These are phyloP conservation scores for Mellivora capensis DNA, from an alignment of 2,113 vertebrate genomes.

Conservation along the genomic window DNA sequence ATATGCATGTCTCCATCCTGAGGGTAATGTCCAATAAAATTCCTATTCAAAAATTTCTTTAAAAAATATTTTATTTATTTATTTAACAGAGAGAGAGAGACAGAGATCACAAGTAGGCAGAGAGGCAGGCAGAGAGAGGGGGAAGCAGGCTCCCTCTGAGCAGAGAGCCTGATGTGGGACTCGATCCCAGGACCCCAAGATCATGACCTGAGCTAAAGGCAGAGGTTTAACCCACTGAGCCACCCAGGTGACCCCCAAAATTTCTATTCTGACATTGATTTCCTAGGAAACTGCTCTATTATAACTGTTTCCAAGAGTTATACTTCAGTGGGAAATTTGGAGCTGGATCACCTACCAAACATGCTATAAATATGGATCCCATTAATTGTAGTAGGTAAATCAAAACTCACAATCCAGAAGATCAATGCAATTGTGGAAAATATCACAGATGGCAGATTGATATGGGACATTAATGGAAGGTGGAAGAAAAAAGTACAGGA, in stretches of 20 bases:
- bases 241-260: not conserved
- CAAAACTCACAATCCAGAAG: not conserved
- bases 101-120: too few relatives aligned
- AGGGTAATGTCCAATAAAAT: not conserved
- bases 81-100: too few relatives aligned
- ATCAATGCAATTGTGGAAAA: not conserved
- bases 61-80: too few relatives aligned
- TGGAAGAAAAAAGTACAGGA: not conserved
- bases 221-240: too few relatives aligned
- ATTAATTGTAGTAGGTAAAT: not conserved
- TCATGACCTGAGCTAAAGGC: too few relatives aligned
- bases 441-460: not conserved
- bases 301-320: not conserved
- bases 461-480: not conserved
- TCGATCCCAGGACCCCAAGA: too few relatives aligned
- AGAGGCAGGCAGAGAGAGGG: too few relatives aligned
- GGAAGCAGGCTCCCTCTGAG: too few relatives aligned
- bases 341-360: not conserved
- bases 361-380: not conserved
- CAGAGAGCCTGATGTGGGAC: too few relatives aligned
- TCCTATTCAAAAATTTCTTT: not conserved
- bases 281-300: not conserved
- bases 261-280: not conserved
- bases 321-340: not conserved
- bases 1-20: not conserved